Conservation (phyloP, 1,140 invertebrate species). For the Aphaenogaster ashmeadi region DNA sequence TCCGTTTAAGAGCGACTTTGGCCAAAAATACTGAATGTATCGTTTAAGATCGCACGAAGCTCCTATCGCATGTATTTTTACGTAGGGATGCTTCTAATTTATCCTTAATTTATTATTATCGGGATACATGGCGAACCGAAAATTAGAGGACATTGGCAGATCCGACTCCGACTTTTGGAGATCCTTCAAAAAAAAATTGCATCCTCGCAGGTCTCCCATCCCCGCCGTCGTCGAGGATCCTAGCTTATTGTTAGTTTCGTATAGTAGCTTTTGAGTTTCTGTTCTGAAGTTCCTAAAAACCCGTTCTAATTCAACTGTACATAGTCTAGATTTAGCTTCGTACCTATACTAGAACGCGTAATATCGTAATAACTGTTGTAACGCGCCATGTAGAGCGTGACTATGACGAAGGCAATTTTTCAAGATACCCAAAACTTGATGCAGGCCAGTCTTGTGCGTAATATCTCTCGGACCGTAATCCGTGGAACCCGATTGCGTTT, state of each 20-base stretch:
- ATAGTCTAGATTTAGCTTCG: slow-evolving; percentile 70
- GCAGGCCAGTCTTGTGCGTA: slow-evolving; percentile 61
- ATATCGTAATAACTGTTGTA: slow-evolving; percentile 46
- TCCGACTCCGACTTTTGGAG: slow-evolving; percentile 13
- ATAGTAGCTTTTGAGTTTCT: slow-evolving; percentile 72
- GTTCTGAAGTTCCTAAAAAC: slow-evolving; percentile 76
- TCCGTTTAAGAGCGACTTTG: slow-evolving; percentile 58
- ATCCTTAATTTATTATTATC: slow-evolving; percentile 48
- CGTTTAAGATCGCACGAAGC: slow-evolving; percentile 29
- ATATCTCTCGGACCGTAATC: slow-evolving; percentile 32
- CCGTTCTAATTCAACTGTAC: slow-evolving; percentile 72
- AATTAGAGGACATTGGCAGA: slow-evolving; percentile 19
- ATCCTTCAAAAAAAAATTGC: slow-evolving; percentile 30
- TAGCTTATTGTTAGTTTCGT: slow-evolving; percentile 66
- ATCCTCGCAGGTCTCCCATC: neutral
- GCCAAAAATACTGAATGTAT: slow-evolving; percentile 66
- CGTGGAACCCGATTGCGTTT: slow-evolving; percentile 29
- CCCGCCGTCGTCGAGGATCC: slow-evolving; percentile 10
- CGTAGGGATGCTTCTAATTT: slow-evolving; percentile 31
- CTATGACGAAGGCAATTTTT: slow-evolving; percentile 36
- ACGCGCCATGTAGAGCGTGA: slow-evolving; percentile 56
- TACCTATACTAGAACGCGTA: slow-evolving; percentile 59
- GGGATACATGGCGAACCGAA: neutral
- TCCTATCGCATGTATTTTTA: neutral
- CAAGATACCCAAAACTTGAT: slow-evolving; percentile 58